Percentiles rank a stretch among this genome's conserved stretches.
These are phyloP conservation scores for Labeo catla DNA, from an alignment of 2,113 vertebrate species.

Conservation along the genomic window DNA sequence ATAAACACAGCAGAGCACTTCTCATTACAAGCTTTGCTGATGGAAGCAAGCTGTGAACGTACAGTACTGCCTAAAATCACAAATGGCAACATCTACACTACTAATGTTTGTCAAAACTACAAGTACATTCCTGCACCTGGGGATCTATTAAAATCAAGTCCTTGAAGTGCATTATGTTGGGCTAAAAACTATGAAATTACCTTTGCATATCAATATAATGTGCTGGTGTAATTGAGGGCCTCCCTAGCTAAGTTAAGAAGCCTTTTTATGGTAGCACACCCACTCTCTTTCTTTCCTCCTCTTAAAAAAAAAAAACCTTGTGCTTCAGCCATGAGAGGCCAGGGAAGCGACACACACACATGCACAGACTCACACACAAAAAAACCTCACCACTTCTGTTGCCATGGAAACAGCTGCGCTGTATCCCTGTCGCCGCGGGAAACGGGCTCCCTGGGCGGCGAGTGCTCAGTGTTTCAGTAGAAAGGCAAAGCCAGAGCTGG, in stretches of 20 bases:
- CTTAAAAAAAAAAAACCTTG: constrained; percentile 16
- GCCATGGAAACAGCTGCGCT: constrained; percentile 79
- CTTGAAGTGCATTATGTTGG: constrained; percentile 59
- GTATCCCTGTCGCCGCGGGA: constrained; percentile 74
- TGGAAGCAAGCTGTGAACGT: neutral
- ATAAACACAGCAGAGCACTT: neutral
- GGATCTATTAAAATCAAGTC: constrained; percentile 52
- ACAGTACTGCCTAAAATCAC: neutral
- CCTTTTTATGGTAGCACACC: constrained; percentile 38
- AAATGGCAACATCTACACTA: constrained; percentile 50
- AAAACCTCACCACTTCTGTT: constrained; percentile 75
- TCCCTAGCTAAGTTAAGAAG: constrained; percentile 36
- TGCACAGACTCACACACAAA: constrained; percentile 42
- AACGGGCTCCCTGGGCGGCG: constrained; percentile 74
- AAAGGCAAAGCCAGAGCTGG: constrained; percentile 38
- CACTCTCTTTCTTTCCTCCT: constrained; percentile 24
- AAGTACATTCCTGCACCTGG: constrained; percentile 51
- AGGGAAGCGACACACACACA: constrained; percentile 56
- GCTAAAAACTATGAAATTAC: constrained; percentile 53
- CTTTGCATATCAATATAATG: constrained; percentile 16
- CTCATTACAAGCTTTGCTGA: neutral
- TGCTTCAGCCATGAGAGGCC: constrained; percentile 40
- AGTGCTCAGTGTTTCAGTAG: constrained; percentile 65
- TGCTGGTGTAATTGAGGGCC: constrained; percentile 19
- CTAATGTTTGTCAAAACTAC: constrained; percentile 56